Evolutionary conservation across 2,797 vertebrate genomes (phyloP), one percentile per base, ranked within the genome.

Genomic region (Liasis olivaceus): DNA sequence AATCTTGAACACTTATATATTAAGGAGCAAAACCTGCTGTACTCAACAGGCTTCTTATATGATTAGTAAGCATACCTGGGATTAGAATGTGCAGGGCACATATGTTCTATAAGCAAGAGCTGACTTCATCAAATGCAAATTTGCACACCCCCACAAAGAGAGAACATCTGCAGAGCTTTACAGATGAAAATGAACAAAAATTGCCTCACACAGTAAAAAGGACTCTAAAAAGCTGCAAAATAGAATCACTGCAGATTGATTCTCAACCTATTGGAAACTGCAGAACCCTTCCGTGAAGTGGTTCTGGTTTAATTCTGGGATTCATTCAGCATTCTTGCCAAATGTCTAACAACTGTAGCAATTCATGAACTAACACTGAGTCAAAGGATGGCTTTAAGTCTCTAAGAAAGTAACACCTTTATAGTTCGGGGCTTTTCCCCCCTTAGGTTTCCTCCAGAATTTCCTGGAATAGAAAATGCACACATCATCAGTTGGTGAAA

Each of bases 111-210:
- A 88, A 93, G 85, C 85, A 93, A 91, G 47, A 81, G 85, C 89
- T 93, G 89, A 93, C 89, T 91, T 54, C 60, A 88, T 91, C 69
- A 84, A 64, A 93, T 91, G 89, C 85, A 91, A 91, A 93, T 93
- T 56, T 87, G 66, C 66, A 84, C 59, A 58, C 31, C 89, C 85
- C 63, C 92, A 92, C 81, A 93, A 88, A 91, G 89, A 64, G 58
- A 77, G 91, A 88, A 47, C 28, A 56, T 60, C 3, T 89, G 11
- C 26, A 0, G 72, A 69, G 69, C 72, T 4, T 0, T 5, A 51
- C 28, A 92, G 62, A 4, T 93, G 28, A 2, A 3, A 0, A 92
- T 85, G 87, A 90, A 91, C 94, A 93, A 13, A 84, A 94, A 88
- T 87, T 93, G 9, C 13, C 72, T 72, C 4, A 20, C 85, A 56